phyloP scores from a whole-genome alignment of 2,888 invertebrate species.

The Gandaritis pyraliata region DNA sequence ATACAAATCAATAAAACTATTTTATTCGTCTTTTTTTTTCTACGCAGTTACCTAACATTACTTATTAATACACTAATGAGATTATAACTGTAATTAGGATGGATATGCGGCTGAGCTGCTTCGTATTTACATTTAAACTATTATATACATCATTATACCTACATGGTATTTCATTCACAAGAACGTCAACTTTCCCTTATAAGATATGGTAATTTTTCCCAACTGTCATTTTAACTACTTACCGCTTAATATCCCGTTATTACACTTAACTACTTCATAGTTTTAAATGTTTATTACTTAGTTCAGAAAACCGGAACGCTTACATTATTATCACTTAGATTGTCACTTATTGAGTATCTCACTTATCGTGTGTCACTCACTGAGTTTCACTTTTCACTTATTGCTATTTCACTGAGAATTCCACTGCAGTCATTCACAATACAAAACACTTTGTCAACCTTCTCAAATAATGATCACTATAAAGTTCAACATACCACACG shows the following conservation, averaged over 20 bases:
- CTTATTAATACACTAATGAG: slow-evolving; percentile 51
- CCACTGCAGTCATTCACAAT: slow-evolving; percentile 22
- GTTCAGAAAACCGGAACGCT: slow-evolving; percentile 1
- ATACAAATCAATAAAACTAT: slow-evolving; percentile 21
- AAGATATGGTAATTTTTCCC: slow-evolving; percentile 51
- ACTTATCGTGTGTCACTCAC: slow-evolving; percentile 8
- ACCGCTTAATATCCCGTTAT: slow-evolving; percentile 7
- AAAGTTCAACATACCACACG: slow-evolving; percentile 23
- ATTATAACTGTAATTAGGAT: slow-evolving; percentile 70
- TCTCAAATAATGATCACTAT: slow-evolving; percentile 28
- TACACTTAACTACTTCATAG: slow-evolving; percentile 1
- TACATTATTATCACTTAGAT: slow-evolving; percentile 7
- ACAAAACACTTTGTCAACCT: slow-evolving; percentile 27
- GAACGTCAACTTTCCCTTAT: slow-evolving; percentile 42
- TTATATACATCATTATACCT: slow-evolving; percentile 71
- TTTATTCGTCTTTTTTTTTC: slow-evolving; percentile 29
- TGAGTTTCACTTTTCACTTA: slow-evolving; percentile 7
- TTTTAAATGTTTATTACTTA: slow-evolving; percentile 7
- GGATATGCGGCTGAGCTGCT: slow-evolving; percentile 79
- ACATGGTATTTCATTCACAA: slow-evolving; percentile 53
- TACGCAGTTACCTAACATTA: slow-evolving; percentile 43
- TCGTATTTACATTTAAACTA: slow-evolving; percentile 55
- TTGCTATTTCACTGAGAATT: slow-evolving; percentile 26
- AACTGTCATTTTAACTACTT: slow-evolving; percentile 29
- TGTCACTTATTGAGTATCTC: slow-evolving; percentile 9